phyloP scores from a whole-genome alignment of 2,888 invertebrate species.

The Tridacna gigas region DNA sequence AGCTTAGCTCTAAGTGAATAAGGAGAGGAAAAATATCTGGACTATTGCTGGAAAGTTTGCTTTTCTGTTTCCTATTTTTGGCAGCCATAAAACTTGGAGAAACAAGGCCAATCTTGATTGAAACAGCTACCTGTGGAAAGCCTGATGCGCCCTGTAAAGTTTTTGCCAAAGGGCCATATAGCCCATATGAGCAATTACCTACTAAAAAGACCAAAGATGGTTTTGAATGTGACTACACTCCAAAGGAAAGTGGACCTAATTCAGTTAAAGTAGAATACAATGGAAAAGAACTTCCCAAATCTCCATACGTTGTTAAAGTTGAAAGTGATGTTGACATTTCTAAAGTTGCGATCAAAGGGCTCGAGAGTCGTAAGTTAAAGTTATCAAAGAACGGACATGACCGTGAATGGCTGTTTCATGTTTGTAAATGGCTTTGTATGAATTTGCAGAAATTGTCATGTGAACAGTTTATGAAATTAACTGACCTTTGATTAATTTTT shows the following conservation, averaged over 20 bases:
- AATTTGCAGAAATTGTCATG: slow-evolving; percentile 15
- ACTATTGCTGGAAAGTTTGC: background rate
- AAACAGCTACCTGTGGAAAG: slow-evolving; percentile 66
- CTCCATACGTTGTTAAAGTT: slow-evolving; percentile 83
- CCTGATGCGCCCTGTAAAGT: slow-evolving; percentile 66
- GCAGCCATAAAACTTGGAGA: slow-evolving; percentile 65
- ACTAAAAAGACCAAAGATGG: slow-evolving; percentile 89
- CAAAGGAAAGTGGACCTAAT: slow-evolving; percentile 83
- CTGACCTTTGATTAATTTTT: background rate
- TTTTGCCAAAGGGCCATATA: slow-evolving; percentile 79
- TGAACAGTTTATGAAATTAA: slow-evolving; percentile 14
- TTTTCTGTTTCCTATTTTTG: slow-evolving; percentile 7
- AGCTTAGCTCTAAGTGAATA: too few species aligned
- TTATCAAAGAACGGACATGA: slow-evolving; percentile 3
- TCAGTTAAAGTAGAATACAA: slow-evolving; percentile 83
- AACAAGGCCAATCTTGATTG: slow-evolving; percentile 55
- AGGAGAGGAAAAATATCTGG: too few species aligned
- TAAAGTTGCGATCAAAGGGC: slow-evolving; percentile 75
- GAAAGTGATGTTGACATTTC: slow-evolving; percentile 78
- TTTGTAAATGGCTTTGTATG: slow-evolving; percentile 23
- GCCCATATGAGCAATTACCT: slow-evolving; percentile 89
- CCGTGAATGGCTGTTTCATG: slow-evolving; percentile 26
- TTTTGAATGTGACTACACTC: slow-evolving; percentile 83
- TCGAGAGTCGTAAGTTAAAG: slow-evolving; percentile 62
- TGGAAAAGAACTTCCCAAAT: slow-evolving; percentile 81